Conservation (phyloP, 2,113 vertebrate species). For the Piaya cayana region DNA sequence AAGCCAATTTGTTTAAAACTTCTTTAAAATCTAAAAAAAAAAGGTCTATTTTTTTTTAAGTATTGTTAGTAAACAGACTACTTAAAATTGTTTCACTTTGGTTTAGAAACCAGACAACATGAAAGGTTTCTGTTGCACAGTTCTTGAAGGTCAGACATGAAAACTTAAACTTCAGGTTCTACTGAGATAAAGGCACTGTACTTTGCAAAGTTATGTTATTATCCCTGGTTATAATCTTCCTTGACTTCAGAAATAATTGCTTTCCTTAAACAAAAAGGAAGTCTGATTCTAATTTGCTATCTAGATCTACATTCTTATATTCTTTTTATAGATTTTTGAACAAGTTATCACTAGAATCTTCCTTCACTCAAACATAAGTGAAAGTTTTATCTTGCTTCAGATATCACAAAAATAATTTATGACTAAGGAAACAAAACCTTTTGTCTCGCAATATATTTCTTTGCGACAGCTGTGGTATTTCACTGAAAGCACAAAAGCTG, state of each 20-base stretch:
- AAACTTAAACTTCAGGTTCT: slow-evolving; percentile 73
- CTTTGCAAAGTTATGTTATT: slow-evolving; percentile 77
- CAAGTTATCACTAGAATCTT: slow-evolving; percentile 82
- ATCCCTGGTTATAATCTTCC: slow-evolving; percentile 78
- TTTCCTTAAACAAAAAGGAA: slow-evolving; percentile 81
- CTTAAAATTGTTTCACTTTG: background rate
- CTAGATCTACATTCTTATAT: slow-evolving; percentile 84
- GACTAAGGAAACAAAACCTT: slow-evolving; percentile 83
- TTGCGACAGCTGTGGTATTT: slow-evolving; percentile 91
- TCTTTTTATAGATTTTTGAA: slow-evolving; percentile 85
- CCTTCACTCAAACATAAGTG: slow-evolving; percentile 84
- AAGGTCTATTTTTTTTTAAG: background rate
- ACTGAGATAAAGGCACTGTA: slow-evolving; percentile 58
- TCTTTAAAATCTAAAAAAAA: background rate
- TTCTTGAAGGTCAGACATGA: slow-evolving; percentile 72
- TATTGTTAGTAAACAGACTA: background rate
- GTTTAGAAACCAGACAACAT: slow-evolving; percentile 32
- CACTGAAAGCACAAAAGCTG: slow-evolving; percentile 83
- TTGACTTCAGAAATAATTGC: slow-evolving; percentile 76
- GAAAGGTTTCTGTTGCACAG: slow-evolving; percentile 18
- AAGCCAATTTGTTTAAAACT: background rate
- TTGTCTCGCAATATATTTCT: slow-evolving; percentile 85
- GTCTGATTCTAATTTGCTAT: slow-evolving; percentile 85
- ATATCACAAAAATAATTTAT: slow-evolving; percentile 85
- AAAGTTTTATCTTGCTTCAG: slow-evolving; percentile 86